Evolutionary conservation across 2,797 vertebrate genomes (phyloP), one percentile per base, ranked within the genome.

Genomic region (Hybognathus amarus): DNA sequence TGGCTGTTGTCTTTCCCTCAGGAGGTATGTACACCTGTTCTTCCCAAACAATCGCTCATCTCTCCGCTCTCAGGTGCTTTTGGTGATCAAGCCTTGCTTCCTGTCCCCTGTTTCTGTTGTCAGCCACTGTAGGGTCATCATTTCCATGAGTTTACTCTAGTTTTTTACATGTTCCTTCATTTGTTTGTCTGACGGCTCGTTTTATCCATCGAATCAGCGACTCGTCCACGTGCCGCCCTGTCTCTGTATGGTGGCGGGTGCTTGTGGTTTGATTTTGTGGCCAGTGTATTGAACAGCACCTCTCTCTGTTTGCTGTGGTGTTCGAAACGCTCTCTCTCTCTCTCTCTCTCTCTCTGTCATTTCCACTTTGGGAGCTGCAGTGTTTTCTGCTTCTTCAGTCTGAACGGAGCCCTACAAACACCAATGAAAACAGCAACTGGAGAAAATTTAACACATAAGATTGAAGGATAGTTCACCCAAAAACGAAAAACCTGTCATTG

Each of bases 1-100:
- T 96, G 97, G 97, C 97, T 97, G 96, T 97, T 96, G 95, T 97
- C 96, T 97, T 97, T 97, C 96, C 85, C 96, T 95, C 97, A 99
- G 98, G 98, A 99, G 98, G 98, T 98, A 98, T 93, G 98, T 99
- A 97, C 91, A 95, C 94, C 95, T 94, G 92, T 91, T 92, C 91
- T 95, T 94, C 90, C 92, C 82, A 56, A 27, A 52, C 63, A 92
- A 92, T 94, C 94, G 95, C 95, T 92, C 89, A 92, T 94, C 89
- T 93, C 94, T 95, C 59, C 89, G 92, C 94, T 94, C 91, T 93
- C 91, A 87, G 95, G 94, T 94, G 93, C 95, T 95, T 95, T 92
- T 90, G 94, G 94, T 95, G 94, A 94, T 96, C 94, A 88, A 59
- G 92, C 87, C 92, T 93, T 94, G 92, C 93, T 94, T 93, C 91